These are phyloP conservation scores for Notechis scutatus DNA, from an alignment of 2,113 vertebrate genomes.

Conservation along the genomic window DNA sequence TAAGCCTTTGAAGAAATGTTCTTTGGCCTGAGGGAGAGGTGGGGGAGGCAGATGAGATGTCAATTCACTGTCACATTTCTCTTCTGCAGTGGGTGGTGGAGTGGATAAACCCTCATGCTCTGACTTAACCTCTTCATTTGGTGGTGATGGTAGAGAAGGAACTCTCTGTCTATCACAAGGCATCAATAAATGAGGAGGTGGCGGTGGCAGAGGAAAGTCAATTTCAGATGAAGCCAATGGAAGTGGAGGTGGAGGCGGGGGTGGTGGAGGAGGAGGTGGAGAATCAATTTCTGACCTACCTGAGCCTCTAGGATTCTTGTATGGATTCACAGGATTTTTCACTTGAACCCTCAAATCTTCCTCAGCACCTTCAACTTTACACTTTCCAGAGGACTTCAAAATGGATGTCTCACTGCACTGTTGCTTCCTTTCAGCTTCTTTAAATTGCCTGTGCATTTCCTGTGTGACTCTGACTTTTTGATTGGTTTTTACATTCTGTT, in stretches of 20 bases:
- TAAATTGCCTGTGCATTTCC: conserved; percentile 42
- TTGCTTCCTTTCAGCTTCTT: conserved; percentile 48
- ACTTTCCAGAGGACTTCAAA: conserved; percentile 45
- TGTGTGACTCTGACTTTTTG: conserved; percentile 34
- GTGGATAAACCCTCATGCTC: conserved; percentile 74
- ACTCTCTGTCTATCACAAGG: conserved; percentile 56
- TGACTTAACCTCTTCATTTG: conserved; percentile 54
- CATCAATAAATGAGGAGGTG: conserved; percentile 71
- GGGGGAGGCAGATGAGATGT: conserved; percentile 65
- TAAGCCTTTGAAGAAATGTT: conserved; percentile 16
- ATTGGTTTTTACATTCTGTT: conserved; percentile 46
- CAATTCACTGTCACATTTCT: conserved; percentile 69
- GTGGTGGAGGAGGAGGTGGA: conserved; percentile 72
- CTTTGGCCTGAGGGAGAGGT: conserved; percentile 58
- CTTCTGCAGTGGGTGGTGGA: conserved; percentile 68
- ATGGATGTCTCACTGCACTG: conserved; percentile 44
- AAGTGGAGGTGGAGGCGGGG: conserved; percentile 59
- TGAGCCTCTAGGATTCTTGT: conserved; percentile 64
- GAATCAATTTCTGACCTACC: conserved; percentile 65
- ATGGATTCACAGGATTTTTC: conserved; percentile 47
- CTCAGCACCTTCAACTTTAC: conserved; percentile 39
- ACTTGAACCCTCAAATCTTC: conserved; percentile 47
- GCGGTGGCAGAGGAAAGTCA: conserved; percentile 73
- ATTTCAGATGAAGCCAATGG: conserved; percentile 61
- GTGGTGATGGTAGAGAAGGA: conserved; percentile 39